Evolutionary conservation across 2,888 invertebrate species (phyloP).

Genomic region (Cheiracanthium punctorium): DNA sequence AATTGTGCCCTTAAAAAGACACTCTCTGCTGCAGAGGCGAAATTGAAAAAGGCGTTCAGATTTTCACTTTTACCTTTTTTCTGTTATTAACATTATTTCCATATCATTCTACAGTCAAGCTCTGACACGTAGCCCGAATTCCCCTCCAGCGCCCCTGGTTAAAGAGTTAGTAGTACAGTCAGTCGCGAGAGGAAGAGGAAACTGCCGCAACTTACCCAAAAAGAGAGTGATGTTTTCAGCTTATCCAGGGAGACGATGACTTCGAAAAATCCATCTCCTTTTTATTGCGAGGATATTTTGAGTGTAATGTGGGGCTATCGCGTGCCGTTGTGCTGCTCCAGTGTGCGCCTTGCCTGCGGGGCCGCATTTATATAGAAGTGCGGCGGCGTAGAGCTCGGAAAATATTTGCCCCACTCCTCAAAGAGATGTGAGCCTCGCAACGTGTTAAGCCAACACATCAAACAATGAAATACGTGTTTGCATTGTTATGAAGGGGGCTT

Average conservation of each 20-base stretch:
- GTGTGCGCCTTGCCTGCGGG: slow-evolving; percentile 45
- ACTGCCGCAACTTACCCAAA: not conserved
- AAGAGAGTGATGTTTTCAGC: not conserved
- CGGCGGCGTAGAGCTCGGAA: slow-evolving; percentile 47
- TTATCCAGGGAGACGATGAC: not conserved
- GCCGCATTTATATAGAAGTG: slow-evolving; percentile 50
- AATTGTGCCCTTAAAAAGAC: too few relatives aligned
- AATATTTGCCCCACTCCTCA: slow-evolving; percentile 66
- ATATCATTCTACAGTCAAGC: too few relatives aligned
- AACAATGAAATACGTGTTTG: slow-evolving; percentile 70
- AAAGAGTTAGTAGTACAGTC: too few relatives aligned
- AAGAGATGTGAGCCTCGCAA: slow-evolving; percentile 47
- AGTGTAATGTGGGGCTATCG: not conserved
- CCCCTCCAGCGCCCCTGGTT: too few relatives aligned
- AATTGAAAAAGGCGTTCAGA: too few relatives aligned
- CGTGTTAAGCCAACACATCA: slow-evolving; percentile 62
- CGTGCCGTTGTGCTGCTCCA: slow-evolving; percentile 10
- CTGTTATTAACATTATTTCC: too few relatives aligned
- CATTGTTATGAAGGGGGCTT: slow-evolving; percentile 64
- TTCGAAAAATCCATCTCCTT: not conserved
- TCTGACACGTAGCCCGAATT: too few relatives aligned
- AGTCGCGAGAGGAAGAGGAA: too few relatives aligned
- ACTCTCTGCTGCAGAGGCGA: too few relatives aligned
- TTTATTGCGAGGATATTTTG: not conserved
- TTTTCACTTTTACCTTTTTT: too few relatives aligned